A percentile compares a stretch with the other conserved stretches of the same genome.
Evolutionary conservation across 2,113 vertebrate species (phyloP).

Genomic region (Oreochromis aureus): DNA sequence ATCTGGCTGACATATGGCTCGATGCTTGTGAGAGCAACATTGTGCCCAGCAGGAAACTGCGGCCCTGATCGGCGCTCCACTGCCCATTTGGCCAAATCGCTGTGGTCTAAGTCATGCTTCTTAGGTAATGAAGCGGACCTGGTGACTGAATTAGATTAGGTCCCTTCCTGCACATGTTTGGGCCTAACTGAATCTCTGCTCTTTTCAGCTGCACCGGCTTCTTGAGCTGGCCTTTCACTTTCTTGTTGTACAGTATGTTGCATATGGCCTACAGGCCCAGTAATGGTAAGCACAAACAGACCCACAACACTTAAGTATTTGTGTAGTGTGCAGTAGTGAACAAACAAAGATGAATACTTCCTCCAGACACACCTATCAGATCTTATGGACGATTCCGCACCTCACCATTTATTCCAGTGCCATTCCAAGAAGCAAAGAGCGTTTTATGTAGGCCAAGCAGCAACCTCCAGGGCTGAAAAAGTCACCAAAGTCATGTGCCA

Average conservation of each 20-base stretch:
- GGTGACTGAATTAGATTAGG: neutral
- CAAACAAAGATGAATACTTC: neutral
- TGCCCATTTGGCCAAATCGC: slow-evolving; percentile 28
- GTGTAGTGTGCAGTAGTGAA: neutral
- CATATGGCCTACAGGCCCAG: slow-evolving; percentile 36
- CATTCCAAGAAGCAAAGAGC: neutral
- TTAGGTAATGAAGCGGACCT: slow-evolving; percentile 20
- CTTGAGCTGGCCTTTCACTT: slow-evolving; percentile 12
- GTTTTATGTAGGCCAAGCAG: neutral
- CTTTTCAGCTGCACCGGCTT: slow-evolving; percentile 8
- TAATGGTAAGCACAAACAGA: slow-evolving; percentile 2
- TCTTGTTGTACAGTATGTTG: slow-evolving; percentile 3
- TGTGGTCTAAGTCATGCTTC: neutral
- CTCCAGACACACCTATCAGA: neutral
- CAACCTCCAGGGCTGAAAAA: neutral
- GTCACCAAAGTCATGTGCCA: neutral
- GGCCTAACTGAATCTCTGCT: neutral
- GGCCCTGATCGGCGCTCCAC: slow-evolving; percentile 33
- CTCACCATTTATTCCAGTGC: neutral
- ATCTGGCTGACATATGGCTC: slow-evolving; percentile 72
- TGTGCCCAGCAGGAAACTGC: slow-evolving; percentile 53
- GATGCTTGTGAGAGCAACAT: slow-evolving; percentile 42
- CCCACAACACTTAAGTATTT: neutral
- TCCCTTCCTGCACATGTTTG: neutral
- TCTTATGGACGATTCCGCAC: neutral